Conservation (phyloP, 2,888 invertebrate species). For the Sericinus montela region DNA sequence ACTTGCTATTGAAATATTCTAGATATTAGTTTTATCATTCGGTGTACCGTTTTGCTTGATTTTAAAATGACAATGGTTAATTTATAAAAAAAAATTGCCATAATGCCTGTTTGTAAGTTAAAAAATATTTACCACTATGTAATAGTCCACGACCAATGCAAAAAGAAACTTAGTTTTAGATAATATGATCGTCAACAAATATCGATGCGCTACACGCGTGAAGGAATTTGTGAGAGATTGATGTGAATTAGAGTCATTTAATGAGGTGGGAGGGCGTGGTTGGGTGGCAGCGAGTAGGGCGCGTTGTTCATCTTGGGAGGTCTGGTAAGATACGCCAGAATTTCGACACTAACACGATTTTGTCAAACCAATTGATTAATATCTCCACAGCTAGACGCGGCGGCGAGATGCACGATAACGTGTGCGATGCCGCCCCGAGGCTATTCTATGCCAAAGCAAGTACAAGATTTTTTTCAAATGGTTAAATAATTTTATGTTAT, state of each 20-base stretch:
- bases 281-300: constrained; percentile 53
- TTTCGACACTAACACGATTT: constrained; percentile 76
- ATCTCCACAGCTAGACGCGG: constrained; percentile 47
- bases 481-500: background rate
- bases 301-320: constrained; percentile 74
- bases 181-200: constrained; percentile 9
- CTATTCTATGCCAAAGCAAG: constrained; percentile 28
- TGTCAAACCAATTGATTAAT: constrained; percentile 72
- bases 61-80: too few species aligned
- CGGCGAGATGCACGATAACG: constrained; percentile 53
- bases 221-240: constrained; percentile 49
- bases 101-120: too few species aligned
- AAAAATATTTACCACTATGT: too few species aligned
- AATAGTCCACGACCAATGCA: constrained; percentile 2
- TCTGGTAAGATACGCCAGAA: constrained; percentile 57
- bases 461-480: background rate
- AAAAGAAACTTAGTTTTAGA: constrained; percentile 5
- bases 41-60: too few species aligned
- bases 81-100: too few species aligned
- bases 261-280: constrained; percentile 66
- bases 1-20: too few species aligned
- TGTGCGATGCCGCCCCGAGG: constrained; percentile 26
- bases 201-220: constrained; percentile 15
- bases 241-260: constrained; percentile 68
- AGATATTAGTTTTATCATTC: too few species aligned